Evolutionary conservation across 1,140 invertebrate species (phyloP), one percentile per base, ranked within the genome.

Genomic region (Hirudo medicinalis): DNA sequence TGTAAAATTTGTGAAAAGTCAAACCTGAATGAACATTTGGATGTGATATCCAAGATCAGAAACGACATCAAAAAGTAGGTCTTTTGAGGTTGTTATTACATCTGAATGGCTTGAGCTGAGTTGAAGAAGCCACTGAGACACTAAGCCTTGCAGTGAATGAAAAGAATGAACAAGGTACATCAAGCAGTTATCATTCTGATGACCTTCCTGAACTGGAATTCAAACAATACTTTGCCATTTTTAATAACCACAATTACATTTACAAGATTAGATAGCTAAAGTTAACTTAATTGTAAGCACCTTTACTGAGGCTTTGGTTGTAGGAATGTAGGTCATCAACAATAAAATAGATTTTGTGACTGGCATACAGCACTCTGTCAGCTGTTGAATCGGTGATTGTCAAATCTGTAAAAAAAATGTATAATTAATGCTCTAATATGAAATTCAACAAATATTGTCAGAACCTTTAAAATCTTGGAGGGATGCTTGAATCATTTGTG

Each of bases 11-110:
- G 57, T 63, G 29, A 63, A 57, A 57, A 25, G 54, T 20, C 54
- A 57, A 63, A 63, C 57, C 57, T 63, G 57, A 63, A 63, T 63
- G 29, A 63, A 63, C 22, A 63, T 25, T 63, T 63, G 57, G 11
- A 63, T 63, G 13, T 32, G 29, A 13, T 32, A 22, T 25, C 57
- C 57, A n/a, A 63, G 22, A 32, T 22, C 29, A n/a, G 29, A 63
- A 63, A 63, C 19, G 20, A 15, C 22, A 63, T 63, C 29, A 63
- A 32, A 25, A 15, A 63, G 57, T 11, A 25, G 11, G 11, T 63
- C 57, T 63, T 63, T 63, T 13, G 57, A 63, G 6, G 22, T 13
- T 13, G 29, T 32, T 22, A 63, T 63, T 22, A 63, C 29, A 6
- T 63, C 57, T 32, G 57, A 63, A 22, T 63, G 57, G 19, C 57